Percentiles rank a stretch among this genome's conserved stretches.
These are phyloP conservation scores for Lasioglossum baleicum DNA, from an alignment of 1,140 invertebrate genomes.

Conservation along the genomic window DNA sequence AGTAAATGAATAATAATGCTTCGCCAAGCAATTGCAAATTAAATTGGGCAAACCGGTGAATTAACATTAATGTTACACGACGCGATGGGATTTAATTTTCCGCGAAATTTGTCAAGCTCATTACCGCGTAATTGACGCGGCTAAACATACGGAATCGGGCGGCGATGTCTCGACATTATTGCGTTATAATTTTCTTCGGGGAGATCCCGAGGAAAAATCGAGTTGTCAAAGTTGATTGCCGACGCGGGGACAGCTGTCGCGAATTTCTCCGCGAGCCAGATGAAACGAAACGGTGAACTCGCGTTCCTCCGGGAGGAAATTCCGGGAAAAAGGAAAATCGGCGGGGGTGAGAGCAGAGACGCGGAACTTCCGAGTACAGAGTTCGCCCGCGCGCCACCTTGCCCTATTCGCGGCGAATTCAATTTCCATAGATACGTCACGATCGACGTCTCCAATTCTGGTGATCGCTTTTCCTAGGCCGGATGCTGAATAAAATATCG, in stretches of 20 bases:
- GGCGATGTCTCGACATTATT: no score
- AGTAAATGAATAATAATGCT: no score
- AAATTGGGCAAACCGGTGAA: no score
- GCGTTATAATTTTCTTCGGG: no score
- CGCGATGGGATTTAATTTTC: no score
- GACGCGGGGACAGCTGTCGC: background rate
- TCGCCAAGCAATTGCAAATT: no score
- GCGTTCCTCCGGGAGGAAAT: background rate
- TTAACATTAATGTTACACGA: no score
- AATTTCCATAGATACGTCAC: slow-evolving; percentile 6
- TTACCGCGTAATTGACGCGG: no score
- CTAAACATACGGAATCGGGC: no score
- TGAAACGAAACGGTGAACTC: background rate
- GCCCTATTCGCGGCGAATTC: background rate
- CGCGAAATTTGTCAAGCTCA: no score
- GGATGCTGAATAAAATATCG: slow-evolving; percentile 4
- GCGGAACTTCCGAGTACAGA: background rate
- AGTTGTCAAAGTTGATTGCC: background rate
- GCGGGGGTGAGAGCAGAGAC: background rate
- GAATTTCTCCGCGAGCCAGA: background rate
- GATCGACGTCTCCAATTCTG: background rate
- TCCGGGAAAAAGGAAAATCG: background rate
- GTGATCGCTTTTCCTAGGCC: background rate
- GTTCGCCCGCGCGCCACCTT: background rate
- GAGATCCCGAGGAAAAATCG: no score